Base-by-base conservation (phyloP, 2,888 invertebrate species). In the Rhamnusium bicolor region DNA sequence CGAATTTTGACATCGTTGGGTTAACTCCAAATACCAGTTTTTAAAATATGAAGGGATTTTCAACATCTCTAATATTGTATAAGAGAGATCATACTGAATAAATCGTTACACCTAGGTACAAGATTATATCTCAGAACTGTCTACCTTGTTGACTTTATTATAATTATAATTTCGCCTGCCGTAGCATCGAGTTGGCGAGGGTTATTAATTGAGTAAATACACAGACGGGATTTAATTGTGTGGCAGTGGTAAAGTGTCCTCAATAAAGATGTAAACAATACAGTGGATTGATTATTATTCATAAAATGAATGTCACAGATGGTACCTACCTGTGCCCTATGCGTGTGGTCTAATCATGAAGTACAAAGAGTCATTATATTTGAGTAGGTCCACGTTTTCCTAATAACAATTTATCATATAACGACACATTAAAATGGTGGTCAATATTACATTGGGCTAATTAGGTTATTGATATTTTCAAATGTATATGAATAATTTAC, bases 301-400 rank as follows among this genome's bases (percentile, higher is more conserved):
- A n/a, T 69, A 66, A 69, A 76, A 77, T 75, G 75, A 75, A 74
- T 75, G 75, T 74, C 75, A 74, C 74, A 69, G 75, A 75, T 78
- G 74, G 76, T 78, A 73, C 75, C 75, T 77, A 47, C 66, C 51
- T 47, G 53, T 10, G 12, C n/a, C 32, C 49, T 18, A 46, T 47
- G 53, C 32, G 53, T 66, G 53, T 53, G 53, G 51, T 66, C 66
- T 29, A 40, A 66, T 53, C 12, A 40, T n/a, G 53, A 27, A 14
- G 19, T 18, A 53, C 53, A 66, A 66, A 53, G 66, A 66, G 27
- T 27, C 21, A 58, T 58, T 58, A 58, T 58, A 58, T 58, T 58
- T 58, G 32, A n/a, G n/a, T n/a, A n/a, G 12, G 27, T 18, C 16
- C 14, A 51, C 19, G 16, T 51, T 51, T 51, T 16, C 51, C 18